phyloP scores from a whole-genome alignment of 2,113 vertebrate genomes.

The Cromileptes altivelis region DNA sequence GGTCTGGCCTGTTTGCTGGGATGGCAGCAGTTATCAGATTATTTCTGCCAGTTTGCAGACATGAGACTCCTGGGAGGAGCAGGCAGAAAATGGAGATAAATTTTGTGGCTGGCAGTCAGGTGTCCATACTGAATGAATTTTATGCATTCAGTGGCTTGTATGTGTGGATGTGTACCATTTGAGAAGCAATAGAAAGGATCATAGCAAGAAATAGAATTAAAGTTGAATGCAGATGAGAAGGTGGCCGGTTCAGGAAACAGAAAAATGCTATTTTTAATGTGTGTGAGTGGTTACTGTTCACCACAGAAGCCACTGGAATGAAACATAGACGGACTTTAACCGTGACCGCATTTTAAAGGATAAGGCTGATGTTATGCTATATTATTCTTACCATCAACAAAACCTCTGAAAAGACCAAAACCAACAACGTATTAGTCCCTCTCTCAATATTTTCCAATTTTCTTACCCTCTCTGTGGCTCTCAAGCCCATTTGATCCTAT shows the following conservation, averaged over 20 bases:
- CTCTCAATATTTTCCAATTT: neutral
- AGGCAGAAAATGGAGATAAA: conserved; percentile 10
- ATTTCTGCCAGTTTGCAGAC: conserved; percentile 55
- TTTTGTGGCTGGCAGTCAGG: conserved; percentile 20
- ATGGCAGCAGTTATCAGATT: conserved; percentile 60
- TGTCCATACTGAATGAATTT: conserved; percentile 2
- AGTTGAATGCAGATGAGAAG: neutral
- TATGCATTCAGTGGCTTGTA: no score
- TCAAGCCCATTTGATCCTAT: neutral
- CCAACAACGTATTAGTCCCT: neutral
- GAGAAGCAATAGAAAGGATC: neutral
- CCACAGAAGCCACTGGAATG: conserved; percentile 9
- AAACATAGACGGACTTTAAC: neutral
- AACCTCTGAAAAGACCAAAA: conserved; percentile 1
- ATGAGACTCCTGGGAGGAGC: conserved; percentile 30
- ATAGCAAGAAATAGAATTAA: neutral
- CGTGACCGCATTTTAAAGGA: neutral
- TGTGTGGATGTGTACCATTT: conserved; percentile 4
- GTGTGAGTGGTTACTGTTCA: conserved; percentile 11
- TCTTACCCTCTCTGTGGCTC: neutral
- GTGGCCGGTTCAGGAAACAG: neutral
- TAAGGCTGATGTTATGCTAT: neutral
- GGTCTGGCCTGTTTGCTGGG: conserved; percentile 45
- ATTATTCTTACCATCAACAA: conserved; percentile 1
- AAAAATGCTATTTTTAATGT: conserved; percentile 8